Conservation (phyloP, 2,797 vertebrate genomes). For the Scomberomorus guttatus region DNA sequence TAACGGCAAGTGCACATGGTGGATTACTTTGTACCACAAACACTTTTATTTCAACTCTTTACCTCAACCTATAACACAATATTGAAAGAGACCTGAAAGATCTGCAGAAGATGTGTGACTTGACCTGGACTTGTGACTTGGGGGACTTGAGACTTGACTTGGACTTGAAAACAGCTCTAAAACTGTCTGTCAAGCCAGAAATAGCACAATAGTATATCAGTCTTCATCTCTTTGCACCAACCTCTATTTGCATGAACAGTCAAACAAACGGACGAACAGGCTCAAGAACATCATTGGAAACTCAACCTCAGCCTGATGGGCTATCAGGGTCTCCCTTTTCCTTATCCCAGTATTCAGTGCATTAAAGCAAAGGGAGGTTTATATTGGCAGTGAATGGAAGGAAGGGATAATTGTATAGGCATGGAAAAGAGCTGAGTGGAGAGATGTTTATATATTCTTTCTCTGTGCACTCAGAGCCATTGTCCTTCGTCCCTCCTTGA, state of each 20-base stretch:
- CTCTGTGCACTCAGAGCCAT: conserved; percentile 47
- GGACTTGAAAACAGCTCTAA: neutral
- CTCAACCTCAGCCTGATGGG: conserved; percentile 25
- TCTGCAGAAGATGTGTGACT: neutral
- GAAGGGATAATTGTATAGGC: conserved; percentile 53
- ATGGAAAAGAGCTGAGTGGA: conserved; percentile 51
- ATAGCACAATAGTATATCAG: neutral
- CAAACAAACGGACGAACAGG: conserved; percentile 16
- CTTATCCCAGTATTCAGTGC: conserved; percentile 36
- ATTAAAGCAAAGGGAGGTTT: conserved; percentile 51
- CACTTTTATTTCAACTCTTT: too few relatives aligned
- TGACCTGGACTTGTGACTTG: neutral
- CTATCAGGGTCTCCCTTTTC: conserved; percentile 31
- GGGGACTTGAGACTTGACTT: neutral
- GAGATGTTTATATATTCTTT: conserved; percentile 54
- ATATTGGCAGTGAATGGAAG: conserved; percentile 37
- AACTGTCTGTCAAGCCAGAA: neutral
- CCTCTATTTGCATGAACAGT: conserved; percentile 22
- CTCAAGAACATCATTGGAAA: conserved; percentile 18
- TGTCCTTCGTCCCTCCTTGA: conserved; percentile 69
- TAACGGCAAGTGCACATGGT: too few relatives aligned
- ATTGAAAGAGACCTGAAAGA: neutral
- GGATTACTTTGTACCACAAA: too few relatives aligned
- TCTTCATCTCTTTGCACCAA: conserved; percentile 2
- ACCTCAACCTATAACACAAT: too few relatives aligned